Conservation (phyloP, 23 tunicate species). For the Phallusia fumigata region DNA sequence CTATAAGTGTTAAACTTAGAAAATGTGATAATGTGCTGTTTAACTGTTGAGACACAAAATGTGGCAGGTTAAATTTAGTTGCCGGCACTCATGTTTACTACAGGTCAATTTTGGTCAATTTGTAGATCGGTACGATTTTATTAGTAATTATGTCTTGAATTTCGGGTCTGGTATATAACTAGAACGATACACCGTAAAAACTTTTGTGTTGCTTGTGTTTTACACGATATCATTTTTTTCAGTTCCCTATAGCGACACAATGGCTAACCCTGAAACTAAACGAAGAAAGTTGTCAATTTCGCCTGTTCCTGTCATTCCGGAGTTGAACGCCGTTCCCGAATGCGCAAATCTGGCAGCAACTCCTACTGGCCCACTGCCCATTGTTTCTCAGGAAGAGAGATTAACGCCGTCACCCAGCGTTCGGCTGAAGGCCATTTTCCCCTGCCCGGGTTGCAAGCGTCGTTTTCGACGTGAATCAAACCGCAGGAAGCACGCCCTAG, state of each 20-base stretch:
- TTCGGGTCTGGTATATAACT: no score
- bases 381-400: background rate
- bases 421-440: constrained; percentile 39
- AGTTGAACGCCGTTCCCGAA: no score
- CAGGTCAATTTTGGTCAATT: no score
- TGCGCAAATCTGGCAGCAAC: background rate
- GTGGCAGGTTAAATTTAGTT: no score
- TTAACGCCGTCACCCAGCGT: background rate
- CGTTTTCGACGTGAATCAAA: constrained; percentile 46
- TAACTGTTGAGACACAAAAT: no score
- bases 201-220: no score
- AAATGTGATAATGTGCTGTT: no score
- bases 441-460: constrained; percentile 52
- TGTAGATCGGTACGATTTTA: no score
- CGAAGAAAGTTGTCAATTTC: constrained; percentile 7
- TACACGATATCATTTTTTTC: background rate
- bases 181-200: no score
- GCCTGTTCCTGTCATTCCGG: background rate
- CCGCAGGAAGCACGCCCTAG: constrained; percentile 41
- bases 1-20: no score
- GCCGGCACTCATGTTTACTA: no score
- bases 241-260: background rate
- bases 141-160: no score
- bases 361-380: background rate
- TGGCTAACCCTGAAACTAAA: background rate